Conservation (phyloP, 2,888 invertebrate genomes). For the Thecocarcelia acutangulata region DNA sequence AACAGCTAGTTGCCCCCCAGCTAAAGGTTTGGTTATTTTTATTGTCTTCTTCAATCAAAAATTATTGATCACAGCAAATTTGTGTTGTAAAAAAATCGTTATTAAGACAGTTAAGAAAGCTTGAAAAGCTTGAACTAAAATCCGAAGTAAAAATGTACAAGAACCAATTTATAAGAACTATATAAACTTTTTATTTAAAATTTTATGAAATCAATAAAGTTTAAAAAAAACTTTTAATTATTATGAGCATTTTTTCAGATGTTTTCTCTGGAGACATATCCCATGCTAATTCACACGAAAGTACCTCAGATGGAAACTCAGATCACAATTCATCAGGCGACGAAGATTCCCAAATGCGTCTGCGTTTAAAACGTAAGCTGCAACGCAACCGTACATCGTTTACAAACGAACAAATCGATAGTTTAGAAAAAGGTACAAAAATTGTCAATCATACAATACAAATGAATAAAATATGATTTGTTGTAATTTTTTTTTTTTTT, state of each 20-base stretch:
- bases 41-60: no score
- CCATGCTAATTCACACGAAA: conserved; percentile 84
- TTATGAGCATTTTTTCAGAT: conserved; percentile 79
- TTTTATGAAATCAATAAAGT: no score
- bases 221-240: no score
- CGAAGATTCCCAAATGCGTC: conserved; percentile 94
- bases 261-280: conserved; percentile 84
- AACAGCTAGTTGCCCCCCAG: no score
- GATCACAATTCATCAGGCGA: conserved; percentile 95
- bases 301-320: conserved; percentile 93
- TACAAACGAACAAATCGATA: conserved; percentile 99
- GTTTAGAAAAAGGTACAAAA: conserved; percentile 94
- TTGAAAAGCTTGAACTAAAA: no score
- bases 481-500: not conserved
- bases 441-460: not conserved
- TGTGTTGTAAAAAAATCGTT: no score
- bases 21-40: no score
- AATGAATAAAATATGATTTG: not conserved
- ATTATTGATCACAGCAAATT: no score
- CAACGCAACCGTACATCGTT: conserved; percentile 99
- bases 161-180: no score
- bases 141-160: no score
- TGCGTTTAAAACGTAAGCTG: conserved; percentile 96
- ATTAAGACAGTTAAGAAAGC: no score
- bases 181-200: no score